Base-by-base conservation (phyloP, 2,113 vertebrate species). In the Cercopithecus mona region DNA sequence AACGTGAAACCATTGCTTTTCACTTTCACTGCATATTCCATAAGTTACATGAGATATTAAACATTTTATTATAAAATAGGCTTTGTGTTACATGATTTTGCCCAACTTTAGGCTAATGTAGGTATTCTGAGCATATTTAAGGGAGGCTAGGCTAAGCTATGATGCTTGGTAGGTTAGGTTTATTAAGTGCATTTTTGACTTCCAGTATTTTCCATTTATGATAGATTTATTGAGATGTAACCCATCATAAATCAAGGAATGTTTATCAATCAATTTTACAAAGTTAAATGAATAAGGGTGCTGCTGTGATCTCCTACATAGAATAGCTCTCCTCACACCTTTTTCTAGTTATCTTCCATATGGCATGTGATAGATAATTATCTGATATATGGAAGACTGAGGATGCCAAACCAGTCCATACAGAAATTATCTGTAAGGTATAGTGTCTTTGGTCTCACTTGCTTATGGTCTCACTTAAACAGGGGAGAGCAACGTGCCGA, bases 321-420 rank as follows among this genome's bases (percentile, higher is more conserved):
- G 13, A 5, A 2, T 6, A 9, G 8, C 0, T 25, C 30, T 57
- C 38, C 22, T n/a, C 14, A 27, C 1, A 32, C 2, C 30, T 40
- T 76, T 43, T 32, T 78, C 23, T 22, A 11, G 30, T 1, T 14
- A 22, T 12, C 11, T 23, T 43, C 32, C 2, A 12, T 0, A 13
- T 17, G 20, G 48, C 35, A 35, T 6, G 0, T 22, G 43, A 4
- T 1, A 14, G 35, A 25, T 5, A 10, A 5, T 25, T 35, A 13
- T 13, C 14, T 14, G 70, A 75, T 2, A 11, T 1, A 0, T 4
- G 48, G 25, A 38, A 25, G 35, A 43, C 12, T 8, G 52, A 76
- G 30, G 59, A 48, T 3, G 16, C 20, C 27, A 30, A 32, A 3
- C 32, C 9, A 32, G 0, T 32, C 30, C 64, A 5, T 18, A 22